These are phyloP conservation scores for Nasonia vitripennis DNA, from an alignment of 1,140 invertebrate species.

Conservation along the genomic window DNA sequence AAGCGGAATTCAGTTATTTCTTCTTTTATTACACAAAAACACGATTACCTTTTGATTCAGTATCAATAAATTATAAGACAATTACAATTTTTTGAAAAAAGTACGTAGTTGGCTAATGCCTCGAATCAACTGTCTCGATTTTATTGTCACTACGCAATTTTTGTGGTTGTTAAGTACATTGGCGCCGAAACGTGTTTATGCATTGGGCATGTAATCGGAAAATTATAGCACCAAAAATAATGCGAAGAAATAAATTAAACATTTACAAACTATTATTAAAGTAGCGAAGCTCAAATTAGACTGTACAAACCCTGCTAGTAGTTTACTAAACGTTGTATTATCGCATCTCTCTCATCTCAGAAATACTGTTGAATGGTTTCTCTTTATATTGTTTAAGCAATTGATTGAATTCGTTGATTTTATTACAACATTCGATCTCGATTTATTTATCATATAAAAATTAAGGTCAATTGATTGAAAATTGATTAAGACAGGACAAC, in stretches of 20 bases:
- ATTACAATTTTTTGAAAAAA: constrained; percentile 24
- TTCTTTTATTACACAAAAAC: constrained; percentile 22
- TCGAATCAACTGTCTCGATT: background rate
- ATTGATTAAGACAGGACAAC: background rate
- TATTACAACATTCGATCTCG: background rate
- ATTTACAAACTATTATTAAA: constrained; percentile 36
- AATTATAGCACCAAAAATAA: constrained; percentile 42
- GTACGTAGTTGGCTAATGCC: background rate
- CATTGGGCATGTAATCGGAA: background rate
- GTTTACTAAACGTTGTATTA: constrained; percentile 1
- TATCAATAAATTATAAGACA: background rate
- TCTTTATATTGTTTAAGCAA: constrained; percentile 44
- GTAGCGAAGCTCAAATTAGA: constrained; percentile 40
- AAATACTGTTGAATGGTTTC: constrained; percentile 48
- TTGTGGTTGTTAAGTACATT: background rate
- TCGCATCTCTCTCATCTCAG: background rate
- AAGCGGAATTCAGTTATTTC: constrained; percentile 40
- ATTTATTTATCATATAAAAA: background rate
- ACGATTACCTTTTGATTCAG: background rate
- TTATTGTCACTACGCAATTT: constrained; percentile 28
- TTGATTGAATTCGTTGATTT: constrained; percentile 3
- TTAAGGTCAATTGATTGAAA: background rate
- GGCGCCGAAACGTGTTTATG: background rate
- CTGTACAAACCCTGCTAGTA: constrained; percentile 42
- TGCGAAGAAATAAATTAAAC: constrained; percentile 47